Evolutionary conservation across 2,113 vertebrate genomes (phyloP).

Genomic region (Bufo bufo): DNA sequence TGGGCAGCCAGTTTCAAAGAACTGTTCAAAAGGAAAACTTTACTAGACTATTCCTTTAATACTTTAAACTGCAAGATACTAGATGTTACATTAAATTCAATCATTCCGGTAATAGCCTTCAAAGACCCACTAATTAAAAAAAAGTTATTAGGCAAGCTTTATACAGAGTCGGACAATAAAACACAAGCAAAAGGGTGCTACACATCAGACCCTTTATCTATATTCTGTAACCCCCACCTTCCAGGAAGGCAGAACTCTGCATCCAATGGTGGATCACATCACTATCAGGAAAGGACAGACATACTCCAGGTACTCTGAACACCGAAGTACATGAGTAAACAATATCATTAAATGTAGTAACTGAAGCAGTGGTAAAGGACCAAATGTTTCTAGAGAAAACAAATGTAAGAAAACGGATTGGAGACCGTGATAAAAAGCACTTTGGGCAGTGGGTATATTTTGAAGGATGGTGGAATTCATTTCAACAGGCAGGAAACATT

Average conservation of each 20-base stretch:
- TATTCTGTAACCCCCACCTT: neutral
- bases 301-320: neutral
- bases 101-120: too few relatives aligned
- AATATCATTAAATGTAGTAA: neutral
- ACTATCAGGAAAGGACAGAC: neutral
- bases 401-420: neutral
- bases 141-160: neutral
- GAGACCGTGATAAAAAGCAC: neutral
- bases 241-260: neutral
- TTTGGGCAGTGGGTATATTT: neutral
- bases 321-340: neutral
- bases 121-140: neutral
- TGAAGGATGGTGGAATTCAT: neutral
- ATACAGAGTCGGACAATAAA: constrained; percentile 6
- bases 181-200: neutral
- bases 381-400: neutral
- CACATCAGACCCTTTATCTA: constrained; percentile 7
- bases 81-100: too few relatives aligned
- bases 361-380: neutral
- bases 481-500: neutral
- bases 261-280: neutral
- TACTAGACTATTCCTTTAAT: too few relatives aligned
- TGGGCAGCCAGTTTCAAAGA: too few relatives aligned
- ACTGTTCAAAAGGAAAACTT: too few relatives aligned
- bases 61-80: too few relatives aligned